Evolutionary conservation across 1,140 invertebrate species (phyloP).

Genomic region (Drosophila baimaii): DNA sequence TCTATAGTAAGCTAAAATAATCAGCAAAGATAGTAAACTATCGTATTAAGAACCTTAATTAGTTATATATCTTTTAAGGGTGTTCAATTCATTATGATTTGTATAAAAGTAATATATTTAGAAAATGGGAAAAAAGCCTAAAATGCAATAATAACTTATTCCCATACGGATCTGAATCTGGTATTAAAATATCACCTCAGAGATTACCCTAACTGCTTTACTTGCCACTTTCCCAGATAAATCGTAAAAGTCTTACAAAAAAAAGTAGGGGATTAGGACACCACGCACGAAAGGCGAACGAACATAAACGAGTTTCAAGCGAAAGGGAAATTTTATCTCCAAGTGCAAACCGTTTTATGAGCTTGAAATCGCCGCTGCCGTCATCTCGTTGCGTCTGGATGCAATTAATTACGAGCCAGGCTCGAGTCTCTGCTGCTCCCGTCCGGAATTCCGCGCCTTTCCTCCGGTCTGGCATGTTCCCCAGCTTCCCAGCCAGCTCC

Average conservation of each 20-base stretch:
- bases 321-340: constrained; percentile 76
- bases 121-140: neutral
- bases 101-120: too few species aligned
- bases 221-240: constrained; percentile 1
- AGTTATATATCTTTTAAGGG: too few species aligned
- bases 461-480: constrained; percentile 1
- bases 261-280: constrained; percentile 76
- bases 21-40: too few species aligned
- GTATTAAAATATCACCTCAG: neutral
- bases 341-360: constrained; percentile 55
- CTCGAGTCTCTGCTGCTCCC: constrained; percentile 32
- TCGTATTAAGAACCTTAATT: too few species aligned
- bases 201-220: neutral
- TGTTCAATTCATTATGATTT: too few species aligned
- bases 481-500: constrained; percentile 56
- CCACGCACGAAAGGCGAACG: constrained; percentile 9
- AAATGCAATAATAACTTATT: neutral
- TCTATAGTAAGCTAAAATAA: neutral
- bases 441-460: constrained; percentile 8
- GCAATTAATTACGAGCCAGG: constrained; percentile 63
- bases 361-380: constrained; percentile 44
- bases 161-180: neutral
- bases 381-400: constrained; percentile 46
- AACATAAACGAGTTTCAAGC: constrained; percentile 69
- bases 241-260: constrained; percentile 38